phyloP scores from a whole-genome alignment of 2,797 vertebrate species.

The Bradypodion ventrale region DNA sequence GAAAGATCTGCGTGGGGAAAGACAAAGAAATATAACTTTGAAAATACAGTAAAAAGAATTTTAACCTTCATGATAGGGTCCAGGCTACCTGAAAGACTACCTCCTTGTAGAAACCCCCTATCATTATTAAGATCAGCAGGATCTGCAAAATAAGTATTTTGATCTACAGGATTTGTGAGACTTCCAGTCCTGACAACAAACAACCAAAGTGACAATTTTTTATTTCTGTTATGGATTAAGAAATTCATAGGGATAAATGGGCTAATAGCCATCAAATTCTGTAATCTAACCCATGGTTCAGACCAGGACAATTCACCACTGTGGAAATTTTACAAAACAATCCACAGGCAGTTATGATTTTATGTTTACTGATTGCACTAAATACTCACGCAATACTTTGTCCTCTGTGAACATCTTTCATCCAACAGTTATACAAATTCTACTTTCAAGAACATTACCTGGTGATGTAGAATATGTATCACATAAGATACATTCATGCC shows the following conservation, averaged over 20 bases:
- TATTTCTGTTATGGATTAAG: no score
- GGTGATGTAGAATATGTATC: no score
- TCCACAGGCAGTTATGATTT: conserved; percentile 5
- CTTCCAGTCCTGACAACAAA: background rate
- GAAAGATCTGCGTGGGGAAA: no score
- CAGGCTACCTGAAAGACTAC: no score
- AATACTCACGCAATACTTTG: conserved; percentile 29
- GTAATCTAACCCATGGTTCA: background rate
- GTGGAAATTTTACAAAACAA: background rate
- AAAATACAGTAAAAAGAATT: no score
- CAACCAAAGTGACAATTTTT: background rate
- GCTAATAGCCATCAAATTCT: background rate
- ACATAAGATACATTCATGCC: background rate
- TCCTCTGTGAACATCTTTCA: conserved; percentile 36
- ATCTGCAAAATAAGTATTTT: no score
- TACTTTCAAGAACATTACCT: background rate
- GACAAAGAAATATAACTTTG: no score
- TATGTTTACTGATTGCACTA: conserved; percentile 12
- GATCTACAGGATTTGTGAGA: background rate
- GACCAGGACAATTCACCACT: background rate
- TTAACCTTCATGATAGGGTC: no score
- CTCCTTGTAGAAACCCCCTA: no score
- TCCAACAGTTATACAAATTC: conserved; percentile 13
- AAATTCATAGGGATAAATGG: background rate
- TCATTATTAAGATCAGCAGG: no score